phyloP scores from a whole-genome alignment of 2,797 vertebrate genomes.

The Geotrypetes seraphini region DNA sequence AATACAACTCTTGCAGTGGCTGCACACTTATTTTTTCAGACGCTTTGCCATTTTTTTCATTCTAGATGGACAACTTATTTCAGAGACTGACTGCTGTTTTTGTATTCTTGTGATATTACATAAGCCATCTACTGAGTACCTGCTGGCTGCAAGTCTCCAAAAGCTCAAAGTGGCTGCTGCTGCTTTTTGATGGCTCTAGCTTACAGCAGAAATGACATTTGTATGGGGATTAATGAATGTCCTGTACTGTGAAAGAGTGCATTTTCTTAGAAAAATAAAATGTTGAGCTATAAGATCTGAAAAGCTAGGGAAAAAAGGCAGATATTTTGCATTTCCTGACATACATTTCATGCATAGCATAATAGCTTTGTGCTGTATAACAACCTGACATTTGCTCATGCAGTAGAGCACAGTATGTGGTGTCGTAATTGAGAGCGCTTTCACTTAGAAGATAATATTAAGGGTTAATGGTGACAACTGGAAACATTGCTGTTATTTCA shows the following conservation, averaged over 20 bases:
- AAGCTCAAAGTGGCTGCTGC: background rate
- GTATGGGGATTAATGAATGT: background rate
- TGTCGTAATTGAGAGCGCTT: too few relatives aligned
- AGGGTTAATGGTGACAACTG: too few relatives aligned
- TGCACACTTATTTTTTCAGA: background rate
- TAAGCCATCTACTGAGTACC: slow-evolving; percentile 9
- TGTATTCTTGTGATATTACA: slow-evolving; percentile 11
- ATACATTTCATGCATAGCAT: too few relatives aligned
- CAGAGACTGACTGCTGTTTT: background rate
- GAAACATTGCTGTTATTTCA: too few relatives aligned
- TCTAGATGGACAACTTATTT: background rate
- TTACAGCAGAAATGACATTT: background rate
- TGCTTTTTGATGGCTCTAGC: background rate
- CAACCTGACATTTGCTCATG: too few relatives aligned
- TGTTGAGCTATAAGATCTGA: background rate
- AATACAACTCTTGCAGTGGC: background rate
- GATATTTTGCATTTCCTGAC: too few relatives aligned
- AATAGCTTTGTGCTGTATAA: too few relatives aligned
- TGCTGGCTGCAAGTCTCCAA: slow-evolving; percentile 6
- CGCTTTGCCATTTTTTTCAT: background rate
- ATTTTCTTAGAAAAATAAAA: background rate
- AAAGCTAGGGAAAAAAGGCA: too few relatives aligned
- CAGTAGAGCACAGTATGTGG: too few relatives aligned
- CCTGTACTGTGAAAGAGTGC: background rate
- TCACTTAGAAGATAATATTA: too few relatives aligned